Percentiles rank a stretch among this genome's conserved stretches.
Conservation (phyloP, 2,888 invertebrate species). For the Baronia brevicornis region DNA sequence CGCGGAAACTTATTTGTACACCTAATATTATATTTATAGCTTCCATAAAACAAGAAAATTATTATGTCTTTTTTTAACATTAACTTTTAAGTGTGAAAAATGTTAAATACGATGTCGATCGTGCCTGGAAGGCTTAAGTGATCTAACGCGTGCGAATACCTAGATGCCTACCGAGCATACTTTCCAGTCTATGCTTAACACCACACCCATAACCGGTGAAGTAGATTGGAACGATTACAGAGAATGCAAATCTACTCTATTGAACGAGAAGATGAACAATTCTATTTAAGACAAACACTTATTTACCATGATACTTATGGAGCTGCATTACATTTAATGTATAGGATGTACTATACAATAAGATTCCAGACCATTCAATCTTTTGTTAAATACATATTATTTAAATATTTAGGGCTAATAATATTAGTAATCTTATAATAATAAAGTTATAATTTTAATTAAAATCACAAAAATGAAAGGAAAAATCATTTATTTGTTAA, state of each 20-base stretch:
- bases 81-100: constrained; percentile 34
- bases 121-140: constrained; percentile 46
- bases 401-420: too few species aligned
- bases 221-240: constrained; percentile 35
- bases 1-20: too few species aligned
- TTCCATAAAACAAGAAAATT: too few species aligned
- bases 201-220: constrained; percentile 26
- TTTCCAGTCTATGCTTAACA: constrained; percentile 21
- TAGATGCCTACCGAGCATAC: constrained; percentile 30
- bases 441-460: too few species aligned
- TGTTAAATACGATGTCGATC: constrained; percentile 24
- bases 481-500: too few species aligned
- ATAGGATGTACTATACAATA: too few species aligned
- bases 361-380: too few species aligned
- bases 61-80: too few species aligned
- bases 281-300: background rate
- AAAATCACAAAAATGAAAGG: too few species aligned
- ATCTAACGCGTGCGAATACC: constrained; percentile 25
- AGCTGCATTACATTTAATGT: background rate
- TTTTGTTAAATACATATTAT: too few species aligned
- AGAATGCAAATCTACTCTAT: constrained; percentile 34
- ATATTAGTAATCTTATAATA: too few species aligned
- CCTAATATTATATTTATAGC: too few species aligned
- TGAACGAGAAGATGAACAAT: constrained; percentile 17
- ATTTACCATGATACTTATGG: constrained; percentile 1